Percentiles rank a stretch among this genome's conserved stretches.
Conservation (phyloP, 2,113 vertebrate genomes). For the Gallinago jamesoni region DNA sequence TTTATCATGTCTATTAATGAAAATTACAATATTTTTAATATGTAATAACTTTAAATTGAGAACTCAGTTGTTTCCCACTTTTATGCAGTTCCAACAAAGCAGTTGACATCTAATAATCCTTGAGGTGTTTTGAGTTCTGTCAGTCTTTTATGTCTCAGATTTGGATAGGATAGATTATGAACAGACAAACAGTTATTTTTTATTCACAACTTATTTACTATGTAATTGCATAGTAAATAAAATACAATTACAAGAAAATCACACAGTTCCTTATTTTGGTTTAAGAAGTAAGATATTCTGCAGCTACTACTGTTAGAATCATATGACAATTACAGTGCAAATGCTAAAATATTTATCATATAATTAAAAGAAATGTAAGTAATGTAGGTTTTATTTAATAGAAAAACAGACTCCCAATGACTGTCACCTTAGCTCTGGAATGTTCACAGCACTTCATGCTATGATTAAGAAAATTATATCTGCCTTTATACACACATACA, state of each 20-base stretch:
- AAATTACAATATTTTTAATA: background rate
- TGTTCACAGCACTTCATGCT: background rate
- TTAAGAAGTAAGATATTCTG: slow-evolving; percentile 62
- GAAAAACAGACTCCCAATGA: background rate
- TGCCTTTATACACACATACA: background rate
- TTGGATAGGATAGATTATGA: slow-evolving; percentile 52
- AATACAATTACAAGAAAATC: slow-evolving; percentile 61
- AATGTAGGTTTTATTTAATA: background rate
- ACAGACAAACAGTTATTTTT: slow-evolving; percentile 49
- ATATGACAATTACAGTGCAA: background rate
- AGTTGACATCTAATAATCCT: slow-evolving; percentile 10
- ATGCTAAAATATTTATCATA: slow-evolving; percentile 54
- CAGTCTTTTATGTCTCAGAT: slow-evolving; percentile 43
- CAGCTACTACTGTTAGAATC: slow-evolving; percentile 43
- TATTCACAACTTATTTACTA: slow-evolving; percentile 58
- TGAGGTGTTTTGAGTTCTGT: background rate
- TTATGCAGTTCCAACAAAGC: background rate
- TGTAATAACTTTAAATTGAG: background rate
- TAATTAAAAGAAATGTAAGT: slow-evolving; percentile 28
- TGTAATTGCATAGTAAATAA: slow-evolving; percentile 56
- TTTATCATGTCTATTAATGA: background rate
- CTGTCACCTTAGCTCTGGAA: background rate
- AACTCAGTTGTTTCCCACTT: background rate
- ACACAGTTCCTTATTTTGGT: slow-evolving; percentile 45
- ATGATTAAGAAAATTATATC: background rate